phyloP scores from a whole-genome alignment of 35 echinoderm and acorn worm species.

The Heliocidaris tuberculata region DNA sequence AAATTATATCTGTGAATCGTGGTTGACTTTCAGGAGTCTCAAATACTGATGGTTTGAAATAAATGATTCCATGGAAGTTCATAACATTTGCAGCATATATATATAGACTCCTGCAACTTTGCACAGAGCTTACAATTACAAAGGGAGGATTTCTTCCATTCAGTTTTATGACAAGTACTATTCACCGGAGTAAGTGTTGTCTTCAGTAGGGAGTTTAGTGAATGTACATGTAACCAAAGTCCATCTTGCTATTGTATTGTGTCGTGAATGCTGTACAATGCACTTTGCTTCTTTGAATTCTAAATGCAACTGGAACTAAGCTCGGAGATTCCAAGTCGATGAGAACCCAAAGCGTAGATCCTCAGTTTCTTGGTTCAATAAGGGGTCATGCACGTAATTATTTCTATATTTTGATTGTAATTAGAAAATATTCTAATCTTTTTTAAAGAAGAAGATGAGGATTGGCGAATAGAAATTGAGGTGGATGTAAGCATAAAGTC shows the following conservation, averaged over 20 bases:
- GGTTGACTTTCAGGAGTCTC: too few relatives aligned
- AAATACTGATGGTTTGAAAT: too few relatives aligned
- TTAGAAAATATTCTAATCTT: too few relatives aligned
- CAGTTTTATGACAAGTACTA: background rate
- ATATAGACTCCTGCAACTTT: background rate
- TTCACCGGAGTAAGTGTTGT: background rate
- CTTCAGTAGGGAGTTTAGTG: background rate
- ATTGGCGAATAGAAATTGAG: too few relatives aligned
- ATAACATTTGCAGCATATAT: too few relatives aligned
- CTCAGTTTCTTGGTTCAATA: background rate
- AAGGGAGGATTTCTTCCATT: background rate
- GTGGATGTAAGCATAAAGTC: too few relatives aligned
- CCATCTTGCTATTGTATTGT: background rate
- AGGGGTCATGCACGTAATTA: too few relatives aligned
- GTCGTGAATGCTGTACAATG: background rate
- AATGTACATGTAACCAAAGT: constrained; percentile 16
- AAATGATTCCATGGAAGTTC: too few relatives aligned
- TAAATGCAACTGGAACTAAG: background rate
- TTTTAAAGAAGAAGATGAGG: too few relatives aligned
- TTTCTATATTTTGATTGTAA: too few relatives aligned
- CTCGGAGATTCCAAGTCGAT: background rate
- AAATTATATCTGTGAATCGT: too few relatives aligned
- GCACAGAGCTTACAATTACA: background rate
- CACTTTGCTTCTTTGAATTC: background rate
- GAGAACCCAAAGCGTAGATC: background rate